Percentiles rank a stretch among this genome's conserved stretches.
phyloP scores from a whole-genome alignment of 2,113 vertebrate species.

The Tursiops truncatus region DNA sequence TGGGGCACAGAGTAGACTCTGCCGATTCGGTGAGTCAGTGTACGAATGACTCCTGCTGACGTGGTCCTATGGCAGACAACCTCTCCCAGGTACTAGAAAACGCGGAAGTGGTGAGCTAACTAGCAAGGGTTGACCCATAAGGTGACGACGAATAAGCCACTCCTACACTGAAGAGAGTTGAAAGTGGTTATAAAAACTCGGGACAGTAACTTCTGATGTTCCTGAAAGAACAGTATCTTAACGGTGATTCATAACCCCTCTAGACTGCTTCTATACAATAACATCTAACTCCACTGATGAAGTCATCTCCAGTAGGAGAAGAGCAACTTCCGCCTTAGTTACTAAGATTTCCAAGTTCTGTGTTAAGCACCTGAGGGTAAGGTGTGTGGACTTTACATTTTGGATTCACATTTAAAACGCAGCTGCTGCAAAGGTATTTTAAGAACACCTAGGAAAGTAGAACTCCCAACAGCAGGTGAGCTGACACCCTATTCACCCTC shows the following conservation, averaged over 20 bases:
- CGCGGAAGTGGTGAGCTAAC: no score
- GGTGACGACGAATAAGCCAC: neutral
- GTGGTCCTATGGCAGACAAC: neutral
- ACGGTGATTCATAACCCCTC: neutral
- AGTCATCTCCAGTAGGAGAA: neutral
- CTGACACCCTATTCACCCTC: neutral
- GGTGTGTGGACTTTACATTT: neutral
- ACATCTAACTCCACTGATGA: neutral
- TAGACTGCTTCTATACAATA: neutral
- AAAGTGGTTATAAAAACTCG: neutral
- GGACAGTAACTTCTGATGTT: neutral
- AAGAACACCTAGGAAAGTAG: neutral
- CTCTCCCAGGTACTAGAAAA: neutral
- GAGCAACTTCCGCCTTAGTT: accelerated
- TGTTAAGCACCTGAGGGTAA: neutral
- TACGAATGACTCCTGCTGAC: neutral
- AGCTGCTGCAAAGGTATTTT: neutral
- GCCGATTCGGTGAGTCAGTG: neutral
- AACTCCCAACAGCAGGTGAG: neutral
- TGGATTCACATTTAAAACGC: neutral
- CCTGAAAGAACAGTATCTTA: neutral
- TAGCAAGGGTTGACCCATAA: neutral
- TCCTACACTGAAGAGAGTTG: neutral
- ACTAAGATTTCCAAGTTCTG: neutral
- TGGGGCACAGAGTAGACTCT: neutral